Evolutionary conservation across 2,888 invertebrate genomes (phyloP), one percentile per base, ranked within the genome.

Genomic region (Rapana venosa): DNA sequence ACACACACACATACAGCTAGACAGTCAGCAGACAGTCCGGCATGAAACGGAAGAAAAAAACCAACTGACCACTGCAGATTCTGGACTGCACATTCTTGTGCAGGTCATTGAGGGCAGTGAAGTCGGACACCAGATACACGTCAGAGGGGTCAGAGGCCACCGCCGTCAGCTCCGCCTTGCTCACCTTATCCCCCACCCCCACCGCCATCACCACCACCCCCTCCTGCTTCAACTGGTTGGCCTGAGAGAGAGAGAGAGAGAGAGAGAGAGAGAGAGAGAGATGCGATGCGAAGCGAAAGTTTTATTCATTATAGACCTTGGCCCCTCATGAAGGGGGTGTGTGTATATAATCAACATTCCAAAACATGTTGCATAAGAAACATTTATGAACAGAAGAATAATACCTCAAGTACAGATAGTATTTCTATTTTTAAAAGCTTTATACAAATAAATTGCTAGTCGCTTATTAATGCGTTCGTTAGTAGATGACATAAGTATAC

Each of bases 131-230:
- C 13, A 90, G 83, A 88, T 88, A 90, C 13, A 90, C 90, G 61
- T 61, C 58, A 15, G 30, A 83, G 15, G 90, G 84, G 35, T 90
- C 90, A 36, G 87, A 66, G 17, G 90, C 90, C 32, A 93, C 92
- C 35, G 91, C 90, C 47, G 92, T 90, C 58, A 94, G 88, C 83
- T 94, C 94, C 4, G 77, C 56, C 70, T 87, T 92, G 90, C 92
- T 91, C 22, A 93, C 92, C 77, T 88, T 90, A 36, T 87, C 79
- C 8, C 94, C 93, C 32, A 94, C 91, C n/a, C 93, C 94, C 30
- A 94, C 92, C 20, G 92, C 92, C 30, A 93, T 90, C 26, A 93
- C 89, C 22, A 88, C 89, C n/a, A 91, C 91, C 36, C 90, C 84
- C 66, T 91, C 90, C 70, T 86, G 85, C 61, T 86, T 86, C 85